Base-by-base conservation (phyloP, 2,888 invertebrate genomes). In the Pedicia rivosa region DNA sequence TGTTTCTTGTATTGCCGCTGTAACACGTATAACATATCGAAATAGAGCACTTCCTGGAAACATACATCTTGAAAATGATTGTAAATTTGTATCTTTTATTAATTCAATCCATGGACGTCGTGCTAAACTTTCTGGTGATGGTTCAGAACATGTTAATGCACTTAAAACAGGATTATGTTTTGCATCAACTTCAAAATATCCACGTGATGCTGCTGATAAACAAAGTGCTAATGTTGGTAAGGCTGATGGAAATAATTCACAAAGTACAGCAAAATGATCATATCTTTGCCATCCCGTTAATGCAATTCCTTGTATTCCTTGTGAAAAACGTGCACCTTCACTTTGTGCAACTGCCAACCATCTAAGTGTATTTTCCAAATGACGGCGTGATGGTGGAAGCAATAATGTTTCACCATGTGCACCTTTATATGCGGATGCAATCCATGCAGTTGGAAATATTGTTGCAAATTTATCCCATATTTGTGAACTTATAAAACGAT, bases 361-460 rank as follows among this genome's bases (percentile, higher is more conserved):
- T 35, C 73, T 63, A 41, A 76, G 57, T 49, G 76, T 76, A 50
- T 79, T 79, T 50, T 78, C 77, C 35, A 78, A 57, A 55, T 79
- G 78, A 32, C 74, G 63, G 44, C 70, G 67, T 12, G 74, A 65
- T 40, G 76, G 73, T 5, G 78, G 77, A 40, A 78, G 65, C 46
- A 72, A 68, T 31, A 77, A 48, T 3, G 74, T 74, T 54, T 79
- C 78, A 0, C 78, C 78, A 46, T 78, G 78, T 4, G 78, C 78
- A 2, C 78, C 81, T 55, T 82, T 82, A 53, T 72, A 81, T 1
- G 80, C 79, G 3, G 75, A 75, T 2, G 79, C 78, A 3, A 73
- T 67, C 81, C 81, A 81, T 7, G 75, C 71, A 1, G 71, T 68
- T 4, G 68, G 66, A 48, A 80, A 80, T 8, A 77, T 68, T 12